Conservation (phyloP, 2,113 vertebrate species). For the Corythaeola cristata region DNA sequence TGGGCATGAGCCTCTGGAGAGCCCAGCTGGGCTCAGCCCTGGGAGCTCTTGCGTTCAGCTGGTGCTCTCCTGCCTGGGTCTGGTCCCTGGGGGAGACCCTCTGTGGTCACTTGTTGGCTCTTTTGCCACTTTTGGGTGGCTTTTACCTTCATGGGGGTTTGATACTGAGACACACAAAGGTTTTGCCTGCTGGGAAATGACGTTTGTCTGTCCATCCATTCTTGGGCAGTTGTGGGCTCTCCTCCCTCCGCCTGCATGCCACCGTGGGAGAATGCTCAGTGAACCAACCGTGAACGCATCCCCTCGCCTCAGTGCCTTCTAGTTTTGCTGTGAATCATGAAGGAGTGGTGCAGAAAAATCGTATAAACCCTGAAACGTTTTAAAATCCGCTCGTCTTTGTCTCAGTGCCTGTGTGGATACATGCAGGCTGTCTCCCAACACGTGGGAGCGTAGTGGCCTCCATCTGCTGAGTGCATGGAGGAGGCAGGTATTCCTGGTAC, state of each 20-base stretch:
- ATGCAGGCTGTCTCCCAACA: not conserved
- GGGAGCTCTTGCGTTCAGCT: not conserved
- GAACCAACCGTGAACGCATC: fast-evolving
- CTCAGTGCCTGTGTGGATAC: not conserved
- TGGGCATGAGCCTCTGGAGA: not conserved
- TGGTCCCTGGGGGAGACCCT: not conserved
- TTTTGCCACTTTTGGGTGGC: not conserved
- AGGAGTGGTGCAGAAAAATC: not conserved
- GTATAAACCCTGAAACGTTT: not conserved
- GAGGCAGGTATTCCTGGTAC: not conserved
- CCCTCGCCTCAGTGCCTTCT: not conserved
- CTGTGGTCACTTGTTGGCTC: not conserved
- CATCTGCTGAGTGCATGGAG: not conserved
- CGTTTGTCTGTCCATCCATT: not conserved
- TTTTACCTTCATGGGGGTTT: not conserved
- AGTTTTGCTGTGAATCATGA: not conserved
- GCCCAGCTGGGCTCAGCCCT: not conserved
- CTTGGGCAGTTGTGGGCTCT: not conserved
- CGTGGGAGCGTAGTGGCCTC: not conserved
- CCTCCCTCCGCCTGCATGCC: fast-evolving
- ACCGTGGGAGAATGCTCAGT: not conserved
- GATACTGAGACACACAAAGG: not conserved
- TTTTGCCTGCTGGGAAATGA: not conserved
- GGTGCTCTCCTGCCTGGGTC: not conserved
- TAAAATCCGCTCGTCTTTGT: not conserved